These are phyloP conservation scores for Apotomis betuletana DNA, from an alignment of 2,888 invertebrate genomes.

Conservation along the genomic window DNA sequence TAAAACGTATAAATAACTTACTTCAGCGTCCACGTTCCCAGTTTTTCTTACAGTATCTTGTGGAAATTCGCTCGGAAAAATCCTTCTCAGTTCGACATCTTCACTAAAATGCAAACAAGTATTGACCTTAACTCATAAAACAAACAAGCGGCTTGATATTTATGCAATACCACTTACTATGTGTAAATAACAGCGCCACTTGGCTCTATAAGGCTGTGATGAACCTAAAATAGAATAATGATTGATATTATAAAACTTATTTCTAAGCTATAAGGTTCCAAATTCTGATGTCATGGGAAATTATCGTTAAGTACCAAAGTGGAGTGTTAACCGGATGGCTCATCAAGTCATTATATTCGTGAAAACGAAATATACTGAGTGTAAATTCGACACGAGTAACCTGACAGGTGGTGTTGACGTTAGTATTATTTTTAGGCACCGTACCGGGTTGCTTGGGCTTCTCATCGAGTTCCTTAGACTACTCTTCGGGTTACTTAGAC, in stretches of 20 bases:
- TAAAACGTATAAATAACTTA: constrained; percentile 45
- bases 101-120: constrained; percentile 58
- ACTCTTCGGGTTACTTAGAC: no score
- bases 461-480: no score
- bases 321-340: constrained; percentile 21
- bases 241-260: constrained; percentile 13
- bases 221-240: constrained; percentile 52
- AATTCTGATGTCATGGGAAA: not conserved
- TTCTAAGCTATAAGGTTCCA: not conserved
- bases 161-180: constrained; percentile 64
- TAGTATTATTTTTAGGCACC: no score
- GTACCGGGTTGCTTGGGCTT: no score
- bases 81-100: constrained; percentile 72
- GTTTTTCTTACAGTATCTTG: constrained; percentile 70
- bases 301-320: not conserved
- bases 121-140: constrained; percentile 32
- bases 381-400: no score
- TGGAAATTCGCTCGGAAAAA: constrained; percentile 75
- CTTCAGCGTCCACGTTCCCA: constrained; percentile 69
- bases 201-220: constrained; percentile 51
- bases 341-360: constrained; percentile 2
- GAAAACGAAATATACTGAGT: no score
- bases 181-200: constrained; percentile 66
- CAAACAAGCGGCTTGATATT: constrained; percentile 27
- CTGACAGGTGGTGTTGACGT: not conserved